These are phyloP conservation scores for Meriones unguiculatus DNA, from an alignment of 2,113 vertebrate genomes.

Conservation along the genomic window DNA sequence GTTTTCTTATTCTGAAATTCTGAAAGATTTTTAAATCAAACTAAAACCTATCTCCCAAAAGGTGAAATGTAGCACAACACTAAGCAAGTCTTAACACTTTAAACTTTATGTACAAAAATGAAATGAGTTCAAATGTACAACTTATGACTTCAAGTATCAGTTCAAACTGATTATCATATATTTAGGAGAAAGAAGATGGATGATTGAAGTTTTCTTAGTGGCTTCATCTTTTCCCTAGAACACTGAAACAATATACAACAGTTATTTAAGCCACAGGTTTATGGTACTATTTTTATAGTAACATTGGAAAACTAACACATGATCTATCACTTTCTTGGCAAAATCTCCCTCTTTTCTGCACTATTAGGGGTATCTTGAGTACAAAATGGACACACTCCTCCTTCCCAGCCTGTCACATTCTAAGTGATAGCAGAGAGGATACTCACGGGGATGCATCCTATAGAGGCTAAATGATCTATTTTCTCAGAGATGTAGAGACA, in stretches of 20 bases:
- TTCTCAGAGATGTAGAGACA: neutral
- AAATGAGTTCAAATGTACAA: neutral
- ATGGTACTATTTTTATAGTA: neutral
- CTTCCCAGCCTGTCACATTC: neutral
- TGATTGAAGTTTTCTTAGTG: neutral
- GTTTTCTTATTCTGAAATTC: neutral
- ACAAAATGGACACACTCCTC: rapidly evolving
- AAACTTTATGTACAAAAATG: neutral
- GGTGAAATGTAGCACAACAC: neutral
- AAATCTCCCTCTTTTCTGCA: neutral
- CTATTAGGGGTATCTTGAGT: neutral
- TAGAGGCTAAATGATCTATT: neutral
- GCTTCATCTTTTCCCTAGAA: neutral
- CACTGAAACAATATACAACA: neutral
- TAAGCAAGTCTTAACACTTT: neutral
- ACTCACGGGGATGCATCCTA: neutral
- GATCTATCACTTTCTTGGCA: neutral
- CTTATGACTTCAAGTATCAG: neutral
- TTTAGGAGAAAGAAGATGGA: neutral
- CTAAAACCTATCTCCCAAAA: neutral
- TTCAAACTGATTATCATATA: neutral
- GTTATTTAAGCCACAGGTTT: neutral
- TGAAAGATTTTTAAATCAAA: neutral
- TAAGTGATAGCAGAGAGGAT: rapidly evolving
- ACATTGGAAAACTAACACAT: neutral